Conservation (phyloP, 2,888 invertebrate genomes). For the Orthosia gracilis region DNA sequence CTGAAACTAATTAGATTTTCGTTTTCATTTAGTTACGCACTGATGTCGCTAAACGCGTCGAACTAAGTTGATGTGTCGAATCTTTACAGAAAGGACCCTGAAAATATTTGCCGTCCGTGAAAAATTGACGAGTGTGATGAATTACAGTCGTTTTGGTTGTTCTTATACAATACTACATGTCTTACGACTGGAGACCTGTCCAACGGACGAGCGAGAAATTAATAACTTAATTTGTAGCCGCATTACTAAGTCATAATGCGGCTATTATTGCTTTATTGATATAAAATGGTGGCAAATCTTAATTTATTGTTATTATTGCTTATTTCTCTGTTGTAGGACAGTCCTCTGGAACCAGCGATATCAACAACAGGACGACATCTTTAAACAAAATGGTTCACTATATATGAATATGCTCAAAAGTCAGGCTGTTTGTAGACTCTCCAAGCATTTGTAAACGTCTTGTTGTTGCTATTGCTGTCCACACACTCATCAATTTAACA, state of each 20-base stretch:
- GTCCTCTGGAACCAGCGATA: slow-evolving; percentile 4
- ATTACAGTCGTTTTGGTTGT: slow-evolving; percentile 36
- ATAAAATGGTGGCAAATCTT: slow-evolving; percentile 15
- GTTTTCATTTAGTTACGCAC: slow-evolving; percentile 15
- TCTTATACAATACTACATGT: slow-evolving; percentile 44
- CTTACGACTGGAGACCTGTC: slow-evolving; percentile 26
- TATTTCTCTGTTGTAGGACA: slow-evolving; percentile 20
- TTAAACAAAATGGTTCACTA: neutral
- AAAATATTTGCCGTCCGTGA: slow-evolving; percentile 54
- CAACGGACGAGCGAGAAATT: slow-evolving; percentile 14
- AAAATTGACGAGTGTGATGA: slow-evolving; percentile 56
- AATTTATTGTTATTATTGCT: slow-evolving; percentile 39
- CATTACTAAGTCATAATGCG: slow-evolving; percentile 10
- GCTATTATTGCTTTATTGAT: slow-evolving; percentile 34
- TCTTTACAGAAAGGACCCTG: slow-evolving; percentile 55
- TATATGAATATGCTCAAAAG: neutral
- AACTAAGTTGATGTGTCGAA: slow-evolving; percentile 56
- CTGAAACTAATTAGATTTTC: slow-evolving; percentile 11
- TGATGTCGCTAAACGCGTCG: slow-evolving; percentile 18
- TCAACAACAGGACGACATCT: slow-evolving; percentile 4
- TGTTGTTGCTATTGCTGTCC: neutral
- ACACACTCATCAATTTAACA: slow-evolving; percentile 56
- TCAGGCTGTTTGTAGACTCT: neutral
- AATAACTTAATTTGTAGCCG: neutral
- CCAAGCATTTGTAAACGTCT: neutral